These are phyloP conservation scores for Gari tellinella DNA, from an alignment of 2,888 invertebrate genomes.

Conservation along the genomic window DNA sequence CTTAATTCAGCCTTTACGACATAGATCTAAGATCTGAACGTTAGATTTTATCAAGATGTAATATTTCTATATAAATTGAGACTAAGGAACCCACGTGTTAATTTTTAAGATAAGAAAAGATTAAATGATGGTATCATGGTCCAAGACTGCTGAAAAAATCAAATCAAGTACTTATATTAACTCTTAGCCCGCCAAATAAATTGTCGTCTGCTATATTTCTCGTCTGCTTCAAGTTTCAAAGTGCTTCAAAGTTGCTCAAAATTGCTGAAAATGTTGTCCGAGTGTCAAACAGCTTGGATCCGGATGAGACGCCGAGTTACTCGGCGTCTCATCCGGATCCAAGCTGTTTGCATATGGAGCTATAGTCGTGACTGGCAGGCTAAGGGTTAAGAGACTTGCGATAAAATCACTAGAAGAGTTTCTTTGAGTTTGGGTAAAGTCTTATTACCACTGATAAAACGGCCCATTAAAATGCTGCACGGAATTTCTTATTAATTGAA, in stretches of 20 bases:
- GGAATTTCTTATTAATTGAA: conserved; percentile 37
- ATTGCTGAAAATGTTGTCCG: too few relatives aligned
- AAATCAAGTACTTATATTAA: conserved; percentile 36
- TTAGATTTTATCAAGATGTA: conserved; percentile 3
- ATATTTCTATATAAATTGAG: conserved; percentile 42
- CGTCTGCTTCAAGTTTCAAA: too few relatives aligned
- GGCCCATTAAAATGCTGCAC: conserved; percentile 23
- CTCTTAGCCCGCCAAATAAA: too few relatives aligned
- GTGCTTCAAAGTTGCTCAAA: too few relatives aligned
- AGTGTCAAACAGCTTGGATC: too few relatives aligned
- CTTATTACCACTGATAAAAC: conserved; percentile 23
- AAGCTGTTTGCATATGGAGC: too few relatives aligned
- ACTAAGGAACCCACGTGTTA: conserved; percentile 48
- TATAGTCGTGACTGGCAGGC: too few relatives aligned
- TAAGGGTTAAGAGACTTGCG: conserved; percentile 13
- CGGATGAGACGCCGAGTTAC: too few relatives aligned
- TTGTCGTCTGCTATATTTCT: too few relatives aligned
- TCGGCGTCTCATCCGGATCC: too few relatives aligned
- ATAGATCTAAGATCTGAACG: conserved; percentile 9
- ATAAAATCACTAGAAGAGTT: conserved; percentile 36
- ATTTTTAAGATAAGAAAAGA: conserved; percentile 45
- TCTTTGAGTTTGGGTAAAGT: conserved; percentile 39
- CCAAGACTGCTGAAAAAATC: conserved; percentile 29
- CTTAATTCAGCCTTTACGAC: not conserved
- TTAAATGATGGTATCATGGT: conserved; percentile 45